These are phyloP conservation scores for Limanda limanda DNA, from an alignment of 2,113 vertebrate genomes.

Conservation along the genomic window DNA sequence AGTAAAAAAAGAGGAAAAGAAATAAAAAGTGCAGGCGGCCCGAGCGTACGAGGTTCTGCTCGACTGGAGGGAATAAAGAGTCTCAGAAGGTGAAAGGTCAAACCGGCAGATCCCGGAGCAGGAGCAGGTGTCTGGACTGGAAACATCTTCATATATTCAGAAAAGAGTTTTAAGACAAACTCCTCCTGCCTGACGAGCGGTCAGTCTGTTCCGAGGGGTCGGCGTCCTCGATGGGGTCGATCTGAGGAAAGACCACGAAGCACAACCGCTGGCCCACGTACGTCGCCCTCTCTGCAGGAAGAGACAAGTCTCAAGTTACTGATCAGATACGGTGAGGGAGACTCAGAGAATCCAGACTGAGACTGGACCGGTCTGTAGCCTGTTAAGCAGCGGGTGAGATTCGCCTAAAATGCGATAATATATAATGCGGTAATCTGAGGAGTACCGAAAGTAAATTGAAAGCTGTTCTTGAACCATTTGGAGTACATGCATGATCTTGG, in stretches of 20 bases:
- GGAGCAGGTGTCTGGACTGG: conserved; percentile 22
- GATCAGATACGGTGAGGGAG: too few species aligned
- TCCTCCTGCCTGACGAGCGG: conserved; percentile 67
- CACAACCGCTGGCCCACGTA: conserved; percentile 93
- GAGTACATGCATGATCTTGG: too few species aligned
- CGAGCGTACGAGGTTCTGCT: too few species aligned
- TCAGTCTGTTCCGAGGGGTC: conserved; percentile 71
- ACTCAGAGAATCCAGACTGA: too few species aligned
- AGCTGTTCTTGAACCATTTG: too few species aligned
- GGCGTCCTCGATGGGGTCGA: conserved; percentile 80
- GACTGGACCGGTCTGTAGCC: too few species aligned
- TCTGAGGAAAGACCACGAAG: conserved; percentile 94
- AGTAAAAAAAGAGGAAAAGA: conserved; percentile 27
- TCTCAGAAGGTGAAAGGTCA: conserved; percentile 50
- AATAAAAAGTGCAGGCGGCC: conserved; percentile 51
- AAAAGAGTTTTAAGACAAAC: conserved; percentile 64
- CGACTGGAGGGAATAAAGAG: too few species aligned
- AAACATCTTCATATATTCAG: conserved; percentile 23
- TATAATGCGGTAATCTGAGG: too few species aligned
- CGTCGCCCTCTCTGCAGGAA: conserved; percentile 86
- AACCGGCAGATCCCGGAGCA: conserved; percentile 36
- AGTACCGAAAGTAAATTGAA: too few species aligned
- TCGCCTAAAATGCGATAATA: too few species aligned
- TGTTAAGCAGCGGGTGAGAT: too few species aligned
- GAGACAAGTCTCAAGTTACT: conserved; percentile 25